Percentiles rank a stretch among this genome's conserved stretches.
Evolutionary conservation across 2,888 invertebrate species (phyloP).

Genomic region (Physocephala rufipes): DNA sequence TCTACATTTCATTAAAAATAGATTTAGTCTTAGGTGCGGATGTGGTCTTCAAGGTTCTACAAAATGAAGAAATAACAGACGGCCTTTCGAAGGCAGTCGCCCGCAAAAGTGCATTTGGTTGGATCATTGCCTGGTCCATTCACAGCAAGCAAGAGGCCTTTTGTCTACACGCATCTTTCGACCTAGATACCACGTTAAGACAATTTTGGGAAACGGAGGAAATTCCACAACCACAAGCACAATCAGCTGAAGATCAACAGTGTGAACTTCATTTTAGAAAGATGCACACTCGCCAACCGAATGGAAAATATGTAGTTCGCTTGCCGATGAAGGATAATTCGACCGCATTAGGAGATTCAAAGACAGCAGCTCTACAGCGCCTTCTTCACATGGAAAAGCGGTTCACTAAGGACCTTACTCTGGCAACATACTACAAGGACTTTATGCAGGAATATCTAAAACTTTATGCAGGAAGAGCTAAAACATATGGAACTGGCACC

Average conservation of each 20-base stretch:
- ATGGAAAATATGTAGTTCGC: constrained; percentile 42
- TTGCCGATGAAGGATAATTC: background rate
- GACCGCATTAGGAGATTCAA: background rate
- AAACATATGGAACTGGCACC: too few species aligned
- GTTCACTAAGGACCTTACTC: constrained; percentile 23
- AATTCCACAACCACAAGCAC: background rate
- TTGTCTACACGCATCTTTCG: too few species aligned
- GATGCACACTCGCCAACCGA: constrained; percentile 27
- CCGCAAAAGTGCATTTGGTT: too few species aligned
- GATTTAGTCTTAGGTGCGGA: too few species aligned
- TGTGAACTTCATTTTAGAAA: constrained; percentile 45
- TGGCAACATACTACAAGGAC: background rate
- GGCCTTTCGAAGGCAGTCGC: too few species aligned
- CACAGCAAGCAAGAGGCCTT: too few species aligned
- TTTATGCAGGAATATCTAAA: background rate
- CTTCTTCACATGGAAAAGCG: constrained; percentile 43
- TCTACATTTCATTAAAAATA: too few species aligned
- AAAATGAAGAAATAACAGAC: too few species aligned
- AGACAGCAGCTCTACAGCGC: constrained; percentile 29
- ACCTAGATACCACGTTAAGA: too few species aligned
- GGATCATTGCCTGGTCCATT: too few species aligned
- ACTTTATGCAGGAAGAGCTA: too few species aligned
- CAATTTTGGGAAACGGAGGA: background rate
- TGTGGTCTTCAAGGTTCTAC: too few species aligned
- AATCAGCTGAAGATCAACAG: background rate